Percentiles rank a stretch among this genome's conserved stretches.
Conservation (phyloP, 2,888 invertebrate species). For the Apantesis nais region DNA sequence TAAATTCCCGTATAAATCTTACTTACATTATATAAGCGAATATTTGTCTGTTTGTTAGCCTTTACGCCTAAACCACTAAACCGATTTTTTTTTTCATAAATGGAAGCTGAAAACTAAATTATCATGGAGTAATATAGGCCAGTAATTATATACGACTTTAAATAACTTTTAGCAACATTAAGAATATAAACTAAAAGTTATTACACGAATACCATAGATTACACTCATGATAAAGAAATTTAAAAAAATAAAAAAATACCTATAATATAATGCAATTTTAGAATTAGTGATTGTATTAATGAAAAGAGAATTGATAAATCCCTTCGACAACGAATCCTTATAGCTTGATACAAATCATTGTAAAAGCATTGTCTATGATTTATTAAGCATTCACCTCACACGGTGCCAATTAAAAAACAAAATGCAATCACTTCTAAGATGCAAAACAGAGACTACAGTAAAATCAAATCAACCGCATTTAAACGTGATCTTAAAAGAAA, state of each 20-base stretch:
- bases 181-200: background rate
- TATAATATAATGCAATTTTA: background rate
- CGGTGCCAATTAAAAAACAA: constrained; percentile 23
- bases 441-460: constrained; percentile 27
- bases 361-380: background rate
- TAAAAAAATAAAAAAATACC: too few relatives aligned
- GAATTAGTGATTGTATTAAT: background rate
- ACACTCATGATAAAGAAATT: too few relatives aligned
- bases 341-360: background rate
- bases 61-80: too few relatives aligned
- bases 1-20: too few relatives aligned
- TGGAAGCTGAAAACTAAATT: too few relatives aligned
- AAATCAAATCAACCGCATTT: constrained; percentile 28
- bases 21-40: too few relatives aligned
- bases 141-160: too few relatives aligned
- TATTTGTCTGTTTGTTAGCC: too few relatives aligned
- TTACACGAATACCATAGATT: too few relatives aligned
- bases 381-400: constrained; percentile 1
- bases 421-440: constrained; percentile 8
- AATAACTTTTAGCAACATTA: background rate
- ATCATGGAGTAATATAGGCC: too few relatives aligned
- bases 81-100: too few relatives aligned
- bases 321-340: too few relatives aligned
- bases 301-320: background rate
- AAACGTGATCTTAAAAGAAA: constrained; percentile 8